These are phyloP conservation scores for Aspiorhynchus laticeps DNA, from an alignment of 2,113 vertebrate species.

Conservation along the genomic window DNA sequence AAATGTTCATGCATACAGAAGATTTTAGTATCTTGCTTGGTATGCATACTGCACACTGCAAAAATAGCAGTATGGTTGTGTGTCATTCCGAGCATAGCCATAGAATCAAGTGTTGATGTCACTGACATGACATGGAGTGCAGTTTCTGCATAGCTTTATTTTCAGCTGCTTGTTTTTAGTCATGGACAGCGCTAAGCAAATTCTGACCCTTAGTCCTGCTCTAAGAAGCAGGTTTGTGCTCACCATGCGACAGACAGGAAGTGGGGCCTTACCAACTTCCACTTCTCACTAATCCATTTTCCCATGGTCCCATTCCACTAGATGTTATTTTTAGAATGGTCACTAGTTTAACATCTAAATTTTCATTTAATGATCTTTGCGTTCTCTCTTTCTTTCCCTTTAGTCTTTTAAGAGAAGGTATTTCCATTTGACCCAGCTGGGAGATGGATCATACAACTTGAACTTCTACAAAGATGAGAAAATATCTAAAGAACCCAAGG, in stretches of 20 bases:
- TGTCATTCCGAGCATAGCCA: not conserved
- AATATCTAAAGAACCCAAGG: slow-evolving; percentile 98
- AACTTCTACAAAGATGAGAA: slow-evolving; percentile 99
- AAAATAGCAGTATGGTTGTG: not conserved
- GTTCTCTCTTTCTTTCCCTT: slow-evolving; percentile 20
- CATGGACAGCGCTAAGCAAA: not conserved
- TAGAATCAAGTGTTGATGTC: not conserved
- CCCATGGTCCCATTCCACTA: slow-evolving; percentile 52
- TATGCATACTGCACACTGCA: not conserved
- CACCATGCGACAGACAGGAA: slow-evolving; percentile 30
- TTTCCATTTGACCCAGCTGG: slow-evolving; percentile 95
- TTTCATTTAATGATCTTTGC: not conserved
- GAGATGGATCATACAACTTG: slow-evolving; percentile 97
- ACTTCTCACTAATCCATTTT: slow-evolving; percentile 41
- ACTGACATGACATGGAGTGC: not conserved
- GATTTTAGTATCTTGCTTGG: not conserved
- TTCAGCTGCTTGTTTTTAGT: not conserved
- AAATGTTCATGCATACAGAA: not conserved
- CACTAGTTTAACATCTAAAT: slow-evolving; percentile 22
- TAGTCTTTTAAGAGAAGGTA: slow-evolving; percentile 99
- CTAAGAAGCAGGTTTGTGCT: not conserved
- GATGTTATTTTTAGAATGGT: slow-evolving; percentile 60
- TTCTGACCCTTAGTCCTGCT: not conserved
- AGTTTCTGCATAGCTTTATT: not conserved
- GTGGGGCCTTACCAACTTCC: slow-evolving; percentile 27